phyloP scores from a whole-genome alignment of 2,888 invertebrate genomes.

The Corythucha ciliata region DNA sequence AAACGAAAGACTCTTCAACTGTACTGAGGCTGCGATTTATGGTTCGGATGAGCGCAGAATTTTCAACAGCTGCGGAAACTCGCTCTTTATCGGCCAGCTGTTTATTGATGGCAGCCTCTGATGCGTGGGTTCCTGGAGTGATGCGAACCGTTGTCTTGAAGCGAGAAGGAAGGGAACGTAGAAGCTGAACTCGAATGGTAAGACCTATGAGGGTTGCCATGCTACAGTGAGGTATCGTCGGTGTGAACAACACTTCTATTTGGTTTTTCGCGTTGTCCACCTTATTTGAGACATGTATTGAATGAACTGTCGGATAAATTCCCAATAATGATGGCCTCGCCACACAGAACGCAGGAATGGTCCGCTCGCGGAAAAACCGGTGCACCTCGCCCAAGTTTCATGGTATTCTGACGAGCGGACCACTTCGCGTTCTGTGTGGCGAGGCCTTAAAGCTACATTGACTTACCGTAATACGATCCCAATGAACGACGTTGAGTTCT shows the following conservation, averaged over 20 bases:
- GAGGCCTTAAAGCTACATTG: slow-evolving; percentile 2
- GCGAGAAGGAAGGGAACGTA: slow-evolving; percentile 70
- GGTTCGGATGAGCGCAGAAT: slow-evolving; percentile 78
- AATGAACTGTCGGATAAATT: not conserved
- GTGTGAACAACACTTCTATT: slow-evolving; percentile 78
- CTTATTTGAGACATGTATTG: slow-evolving; percentile 36
- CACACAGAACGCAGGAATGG: no score
- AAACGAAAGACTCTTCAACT: no score
- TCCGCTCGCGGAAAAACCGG: not conserved
- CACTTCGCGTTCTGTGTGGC: no score
- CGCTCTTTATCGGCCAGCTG: slow-evolving; percentile 96
- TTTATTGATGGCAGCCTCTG: slow-evolving; percentile 90
- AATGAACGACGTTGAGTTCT: slow-evolving; percentile 86
- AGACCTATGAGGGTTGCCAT: slow-evolving; percentile 87
- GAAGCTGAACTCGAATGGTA: slow-evolving; percentile 82
- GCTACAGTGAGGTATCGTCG: slow-evolving; percentile 97
- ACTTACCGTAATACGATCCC: slow-evolving; percentile 56
- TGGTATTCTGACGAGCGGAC: no score
- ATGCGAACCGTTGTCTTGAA: slow-evolving; percentile 78
- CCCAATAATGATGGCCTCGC: not conserved
- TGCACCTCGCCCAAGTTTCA: not conserved
- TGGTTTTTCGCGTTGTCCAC: slow-evolving; percentile 64
- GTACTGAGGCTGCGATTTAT: slow-evolving; percentile 78
- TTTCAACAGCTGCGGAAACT: slow-evolving; percentile 94
- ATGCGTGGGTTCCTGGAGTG: slow-evolving; percentile 83